Conservation (phyloP, 2,888 invertebrate genomes). For the Itoplectis maculator region DNA sequence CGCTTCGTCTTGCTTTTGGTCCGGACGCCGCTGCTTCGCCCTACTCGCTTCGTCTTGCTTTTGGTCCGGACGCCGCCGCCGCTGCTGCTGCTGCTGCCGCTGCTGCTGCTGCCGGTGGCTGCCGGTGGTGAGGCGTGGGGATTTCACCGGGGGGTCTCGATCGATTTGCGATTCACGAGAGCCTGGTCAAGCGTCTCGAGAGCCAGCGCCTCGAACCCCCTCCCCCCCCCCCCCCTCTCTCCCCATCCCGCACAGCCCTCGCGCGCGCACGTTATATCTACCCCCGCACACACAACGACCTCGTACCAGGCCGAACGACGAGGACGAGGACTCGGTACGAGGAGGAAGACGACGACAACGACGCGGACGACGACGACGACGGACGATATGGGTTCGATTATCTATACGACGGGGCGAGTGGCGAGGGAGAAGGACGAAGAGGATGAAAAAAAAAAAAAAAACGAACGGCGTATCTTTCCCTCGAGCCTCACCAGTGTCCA, state of each 20-base stretch:
- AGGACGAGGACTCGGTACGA: constrained; percentile 18
- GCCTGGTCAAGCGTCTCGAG: constrained; percentile 73
- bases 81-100: constrained; percentile 18
- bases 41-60: constrained; percentile 20
- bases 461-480: constrained; percentile 38
- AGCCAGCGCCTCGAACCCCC: constrained; percentile 29
- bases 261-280: constrained; percentile 38
- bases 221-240: not conserved
- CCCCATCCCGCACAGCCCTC: not conserved
- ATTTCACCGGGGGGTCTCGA: constrained; percentile 69
- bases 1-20: constrained; percentile 29
- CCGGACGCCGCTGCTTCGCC: constrained; percentile 45
- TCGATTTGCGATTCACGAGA: constrained; percentile 73
- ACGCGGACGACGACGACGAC: constrained; percentile 39
- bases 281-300: constrained; percentile 23
- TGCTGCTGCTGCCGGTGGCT: too few species aligned
- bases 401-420: constrained; percentile 44
- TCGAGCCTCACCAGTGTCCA: constrained; percentile 54
- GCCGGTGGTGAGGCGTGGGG: constrained; percentile 50
- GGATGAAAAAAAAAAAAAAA: constrained; percentile 26
- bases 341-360: constrained; percentile 16
- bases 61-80: constrained; percentile 50
- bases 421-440: constrained; percentile 21
- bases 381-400: constrained; percentile 63
- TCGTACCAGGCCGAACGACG: constrained; percentile 11